A percentile compares a stretch with the other conserved stretches of the same genome.
phyloP scores from a whole-genome alignment of 2,888 invertebrate species.

The Scotopteryx bipunctaria region DNA sequence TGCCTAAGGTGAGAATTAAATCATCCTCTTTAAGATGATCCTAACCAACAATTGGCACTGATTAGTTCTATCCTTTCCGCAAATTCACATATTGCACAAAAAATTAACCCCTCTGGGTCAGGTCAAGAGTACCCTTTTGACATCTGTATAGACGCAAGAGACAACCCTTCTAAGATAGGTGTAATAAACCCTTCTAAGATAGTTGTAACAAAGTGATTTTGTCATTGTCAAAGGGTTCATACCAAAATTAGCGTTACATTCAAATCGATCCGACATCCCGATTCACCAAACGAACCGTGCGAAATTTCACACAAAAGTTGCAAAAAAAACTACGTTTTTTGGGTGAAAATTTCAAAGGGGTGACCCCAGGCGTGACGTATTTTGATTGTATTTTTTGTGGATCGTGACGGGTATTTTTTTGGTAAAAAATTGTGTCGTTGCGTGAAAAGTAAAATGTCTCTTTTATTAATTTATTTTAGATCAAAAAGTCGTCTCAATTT shows the following conservation, averaged over 20 bases:
- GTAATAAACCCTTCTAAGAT: constrained; percentile 60
- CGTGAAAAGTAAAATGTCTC: too few species aligned
- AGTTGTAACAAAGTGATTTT: constrained; percentile 55
- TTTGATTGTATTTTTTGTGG: constrained; percentile 51
- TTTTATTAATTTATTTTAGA: too few species aligned
- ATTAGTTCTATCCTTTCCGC: constrained; percentile 53
- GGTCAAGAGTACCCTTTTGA: constrained; percentile 73
- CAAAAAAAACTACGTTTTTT: constrained; percentile 45
- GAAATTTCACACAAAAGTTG: constrained; percentile 68
- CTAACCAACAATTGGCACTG: constrained; percentile 49
- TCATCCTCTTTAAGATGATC: constrained; percentile 25
- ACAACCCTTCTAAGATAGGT: constrained; percentile 61
- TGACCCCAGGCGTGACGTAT: constrained; percentile 58
- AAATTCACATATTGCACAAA: constrained; percentile 58
- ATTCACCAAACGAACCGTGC: constrained; percentile 76
- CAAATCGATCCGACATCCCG: constrained; percentile 66
- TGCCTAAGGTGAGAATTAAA: constrained; percentile 19
- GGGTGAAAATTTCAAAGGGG: constrained; percentile 47
- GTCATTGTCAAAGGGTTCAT: constrained; percentile 66
- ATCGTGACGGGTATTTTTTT: constrained; percentile 25
- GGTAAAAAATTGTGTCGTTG: background rate
- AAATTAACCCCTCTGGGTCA: constrained; percentile 55
- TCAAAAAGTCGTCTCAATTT: too few species aligned
- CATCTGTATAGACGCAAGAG: constrained; percentile 60
- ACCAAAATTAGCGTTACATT: constrained; percentile 77